Evolutionary conservation across 2,113 vertebrate species (phyloP), one percentile per base, ranked within the genome.

Genomic region (Gallinago jamesoni): DNA sequence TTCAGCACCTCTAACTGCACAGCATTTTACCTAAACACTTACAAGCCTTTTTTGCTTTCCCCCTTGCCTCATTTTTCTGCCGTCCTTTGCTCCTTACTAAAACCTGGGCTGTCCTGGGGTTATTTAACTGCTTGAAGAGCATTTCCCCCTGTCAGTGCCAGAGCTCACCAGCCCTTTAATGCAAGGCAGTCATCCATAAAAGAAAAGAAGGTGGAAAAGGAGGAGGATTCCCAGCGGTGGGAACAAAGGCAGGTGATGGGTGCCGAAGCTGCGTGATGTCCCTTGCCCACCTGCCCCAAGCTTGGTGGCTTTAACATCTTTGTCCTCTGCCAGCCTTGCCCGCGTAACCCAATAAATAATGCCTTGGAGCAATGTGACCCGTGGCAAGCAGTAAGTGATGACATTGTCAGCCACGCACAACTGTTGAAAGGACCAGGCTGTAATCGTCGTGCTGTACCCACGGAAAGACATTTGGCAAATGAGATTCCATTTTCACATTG

Each of bases 381-480:
- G 63, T 94, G 96, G 97, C 97, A 88, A 96, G 97, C 97, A 84
- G 97, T 97, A 98, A 98, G 96, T 96, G 98, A 98, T 98, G 95
- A 97, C 96, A 96, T 85, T 97, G 97, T 97, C 98, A 97, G 95
- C 74, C 39, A 62, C 60, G 94, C 95, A 97, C 94, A 97, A 97
- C 97, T 97, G 97, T 97, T 95, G 98, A 96, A 98, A 96, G 95
- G 97, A 94, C 96, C 97, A 97, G 95, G 37, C 97, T 97, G 95
- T 88, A 96, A 97, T 97, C 97, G 97, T 96, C 91, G 14, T 35
- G 94, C 97, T 69, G 94, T 93, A 96, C 90, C 74, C 94, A 97
- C 23, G 17, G 95, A 97, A 96, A 98, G 97, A 96, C 98, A 97
- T 97, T 98, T 98, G 98, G 97, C 97, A 98, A 98, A 98, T 96